These are phyloP conservation scores for Oophaga sylvatica DNA, from an alignment of 2,797 vertebrate species.

Conservation along the genomic window DNA sequence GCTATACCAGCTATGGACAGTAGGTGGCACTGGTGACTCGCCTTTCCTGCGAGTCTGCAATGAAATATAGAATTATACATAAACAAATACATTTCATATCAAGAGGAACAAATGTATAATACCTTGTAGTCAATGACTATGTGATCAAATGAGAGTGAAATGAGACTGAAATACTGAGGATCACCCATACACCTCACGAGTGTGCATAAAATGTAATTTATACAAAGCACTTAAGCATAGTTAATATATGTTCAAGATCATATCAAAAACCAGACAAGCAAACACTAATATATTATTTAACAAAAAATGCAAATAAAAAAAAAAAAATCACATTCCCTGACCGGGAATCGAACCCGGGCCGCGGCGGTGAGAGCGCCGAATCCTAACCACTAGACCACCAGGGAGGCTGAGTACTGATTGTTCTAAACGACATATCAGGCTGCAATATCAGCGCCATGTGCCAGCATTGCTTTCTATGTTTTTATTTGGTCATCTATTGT, in stretches of 20 bases:
- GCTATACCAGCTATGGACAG: neutral
- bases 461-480: too few relatives aligned
- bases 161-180: neutral
- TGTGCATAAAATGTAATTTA: neutral
- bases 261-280: neutral
- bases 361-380: slow-evolving; percentile 23
- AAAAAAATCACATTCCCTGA: neutral
- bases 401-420: neutral
- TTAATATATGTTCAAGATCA: neutral
- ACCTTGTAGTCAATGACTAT: neutral
- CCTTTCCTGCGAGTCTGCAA: neutral
- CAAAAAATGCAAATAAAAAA: neutral
- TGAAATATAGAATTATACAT: neutral
- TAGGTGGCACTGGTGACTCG: neutral
- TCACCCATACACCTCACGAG: neutral
- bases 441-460: too few relatives aligned
- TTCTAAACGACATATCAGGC: too few relatives aligned
- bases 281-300: too few relatives aligned
- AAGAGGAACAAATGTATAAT: neutral
- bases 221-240: neutral
- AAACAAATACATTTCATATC: neutral
- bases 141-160: neutral
- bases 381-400: slow-evolving; percentile 30
- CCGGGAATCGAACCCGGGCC: slow-evolving; percentile 22
- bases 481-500: too few relatives aligned